phyloP scores from a whole-genome alignment of 2,113 vertebrate species.

The Myodes glareolus region DNA sequence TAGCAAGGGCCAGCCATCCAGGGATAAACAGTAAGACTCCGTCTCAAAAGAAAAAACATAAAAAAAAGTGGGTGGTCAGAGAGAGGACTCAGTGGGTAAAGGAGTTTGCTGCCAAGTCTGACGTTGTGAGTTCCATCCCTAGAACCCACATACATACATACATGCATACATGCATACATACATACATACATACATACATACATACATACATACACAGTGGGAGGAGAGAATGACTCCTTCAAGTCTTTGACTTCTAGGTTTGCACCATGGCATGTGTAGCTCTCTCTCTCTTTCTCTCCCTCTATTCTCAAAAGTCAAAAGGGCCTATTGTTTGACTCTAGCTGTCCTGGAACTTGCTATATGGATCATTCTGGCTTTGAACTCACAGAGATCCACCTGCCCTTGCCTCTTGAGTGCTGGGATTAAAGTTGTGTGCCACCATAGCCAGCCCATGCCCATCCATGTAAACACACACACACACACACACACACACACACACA shows the following conservation, averaged over 20 bases:
- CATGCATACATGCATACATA: no score
- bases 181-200: rapidly evolving
- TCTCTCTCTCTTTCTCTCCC: background rate
- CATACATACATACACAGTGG: background rate
- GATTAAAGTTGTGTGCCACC: background rate
- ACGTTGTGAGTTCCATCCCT: background rate
- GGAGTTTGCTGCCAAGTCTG: background rate
- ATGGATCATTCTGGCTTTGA: background rate
- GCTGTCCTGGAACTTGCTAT: background rate
- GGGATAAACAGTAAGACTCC: background rate
- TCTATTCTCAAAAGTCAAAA: no score
- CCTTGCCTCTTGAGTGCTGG: background rate
- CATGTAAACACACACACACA: background rate
- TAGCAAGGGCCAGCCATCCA: background rate
- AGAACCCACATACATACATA: no score
- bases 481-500: background rate
- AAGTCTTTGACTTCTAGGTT: background rate
- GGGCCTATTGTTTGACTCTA: background rate
- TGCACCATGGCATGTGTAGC: background rate
- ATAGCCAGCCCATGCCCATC: background rate
- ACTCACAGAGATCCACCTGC: background rate
- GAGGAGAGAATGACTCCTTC: background rate
- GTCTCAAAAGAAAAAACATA: background rate
- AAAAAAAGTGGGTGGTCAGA: background rate
- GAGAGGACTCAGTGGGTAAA: background rate